Evolutionary conservation across 2,888 invertebrate genomes (phyloP).

Genomic region (Acleris laterana): DNA sequence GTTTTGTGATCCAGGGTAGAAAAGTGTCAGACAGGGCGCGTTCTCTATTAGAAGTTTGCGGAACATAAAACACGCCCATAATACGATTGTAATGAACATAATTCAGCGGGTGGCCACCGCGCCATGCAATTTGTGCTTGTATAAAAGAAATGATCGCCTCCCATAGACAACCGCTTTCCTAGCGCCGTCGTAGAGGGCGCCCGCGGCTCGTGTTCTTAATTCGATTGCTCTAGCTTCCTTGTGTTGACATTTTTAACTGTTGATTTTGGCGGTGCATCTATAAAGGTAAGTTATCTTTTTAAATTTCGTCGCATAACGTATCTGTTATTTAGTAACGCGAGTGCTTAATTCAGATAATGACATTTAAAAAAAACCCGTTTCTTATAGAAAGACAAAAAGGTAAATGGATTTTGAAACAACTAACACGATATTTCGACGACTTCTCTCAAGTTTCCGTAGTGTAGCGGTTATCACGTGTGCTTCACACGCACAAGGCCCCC

Average conservation of each 20-base stretch:
- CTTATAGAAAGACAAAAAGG: too few species aligned
- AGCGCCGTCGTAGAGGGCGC: conserved; percentile 61
- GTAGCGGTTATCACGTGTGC: conserved; percentile 92
- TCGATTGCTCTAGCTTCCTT: conserved; percentile 37
- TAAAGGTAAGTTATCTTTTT: conserved; percentile 43
- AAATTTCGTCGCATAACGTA: not conserved
- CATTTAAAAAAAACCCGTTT: too few species aligned
- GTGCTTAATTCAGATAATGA: too few species aligned
- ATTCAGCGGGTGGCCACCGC: conserved; percentile 77
- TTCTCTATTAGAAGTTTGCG: conserved; percentile 70
- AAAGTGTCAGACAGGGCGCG: conserved; percentile 67
- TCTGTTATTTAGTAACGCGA: too few species aligned
- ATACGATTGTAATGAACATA: conserved; percentile 70
- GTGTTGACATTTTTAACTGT: conserved; percentile 37
- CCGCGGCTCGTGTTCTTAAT: conserved; percentile 50
- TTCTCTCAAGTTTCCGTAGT: conserved; percentile 85
- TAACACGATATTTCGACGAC: conserved; percentile 43
- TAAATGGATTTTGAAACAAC: too few species aligned
- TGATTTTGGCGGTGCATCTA: conserved; percentile 40
- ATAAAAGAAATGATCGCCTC: conserved; percentile 63
- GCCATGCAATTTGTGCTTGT: conserved; percentile 67
- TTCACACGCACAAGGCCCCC: conserved; percentile 91
- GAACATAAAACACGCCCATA: conserved; percentile 71
- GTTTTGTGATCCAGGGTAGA: conserved; percentile 38
- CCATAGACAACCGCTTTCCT: conserved; percentile 50